Percentiles rank a stretch among this genome's conserved stretches.
Conservation (phyloP, 2,113 vertebrate genomes). For the Rhinopithecus roxellana region DNA sequence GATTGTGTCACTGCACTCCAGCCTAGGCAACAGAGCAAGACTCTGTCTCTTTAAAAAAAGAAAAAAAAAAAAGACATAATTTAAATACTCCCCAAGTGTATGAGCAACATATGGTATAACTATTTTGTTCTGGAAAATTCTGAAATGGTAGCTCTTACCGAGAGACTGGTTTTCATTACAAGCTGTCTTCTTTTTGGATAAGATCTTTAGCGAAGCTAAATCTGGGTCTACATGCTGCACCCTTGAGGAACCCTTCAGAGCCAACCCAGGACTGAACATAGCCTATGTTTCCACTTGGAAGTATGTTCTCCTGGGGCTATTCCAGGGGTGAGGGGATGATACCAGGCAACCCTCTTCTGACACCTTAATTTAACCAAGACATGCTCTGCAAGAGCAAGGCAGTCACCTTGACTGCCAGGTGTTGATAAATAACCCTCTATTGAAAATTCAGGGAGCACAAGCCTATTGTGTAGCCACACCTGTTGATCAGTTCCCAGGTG, state of each 20-base stretch:
- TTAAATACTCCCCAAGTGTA: neutral
- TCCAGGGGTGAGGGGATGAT: neutral
- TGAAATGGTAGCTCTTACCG: constrained; percentile 11
- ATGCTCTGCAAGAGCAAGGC: neutral
- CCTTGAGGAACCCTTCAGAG: neutral
- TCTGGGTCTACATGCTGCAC: neutral
- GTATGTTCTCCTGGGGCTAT: neutral
- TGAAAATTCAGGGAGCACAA: neutral
- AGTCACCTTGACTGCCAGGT: neutral
- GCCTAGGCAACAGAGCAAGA: no score
- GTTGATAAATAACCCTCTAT: neutral
- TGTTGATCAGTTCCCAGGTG: neutral
- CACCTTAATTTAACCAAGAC: neutral
- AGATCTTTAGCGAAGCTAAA: neutral
- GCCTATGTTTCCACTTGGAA: neutral
- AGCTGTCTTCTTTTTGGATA: neutral
- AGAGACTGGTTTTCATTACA: constrained; percentile 18
- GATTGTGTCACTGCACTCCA: no score
- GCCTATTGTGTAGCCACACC: neutral
- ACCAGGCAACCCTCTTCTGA: neutral
- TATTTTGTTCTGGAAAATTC: constrained; percentile 45
- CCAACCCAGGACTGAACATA: neutral
- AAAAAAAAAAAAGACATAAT: no score
- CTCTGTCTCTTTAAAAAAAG: no score
- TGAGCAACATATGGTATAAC: neutral